Evolutionary conservation across 2,113 vertebrate genomes (phyloP), one percentile per base, ranked within the genome.

Genomic region (Talpa occidentalis): DNA sequence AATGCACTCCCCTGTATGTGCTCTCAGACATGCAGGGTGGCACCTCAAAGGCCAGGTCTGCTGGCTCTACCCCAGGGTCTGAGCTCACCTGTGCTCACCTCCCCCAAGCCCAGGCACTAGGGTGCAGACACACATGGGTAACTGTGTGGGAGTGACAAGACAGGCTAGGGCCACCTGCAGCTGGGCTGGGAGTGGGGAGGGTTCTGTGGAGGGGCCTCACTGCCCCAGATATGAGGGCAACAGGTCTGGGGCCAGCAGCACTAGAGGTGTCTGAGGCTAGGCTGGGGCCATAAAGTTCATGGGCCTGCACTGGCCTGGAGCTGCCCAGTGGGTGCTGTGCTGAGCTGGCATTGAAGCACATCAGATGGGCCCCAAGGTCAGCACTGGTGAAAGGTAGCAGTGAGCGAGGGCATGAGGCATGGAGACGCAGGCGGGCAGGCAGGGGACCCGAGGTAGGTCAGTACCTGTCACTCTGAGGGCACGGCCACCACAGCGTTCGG

Each of bases 401-500:
- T 66, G 70, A 76, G 86, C 40, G 60, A 83, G 84, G 85, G 93
- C 3, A 7, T 1, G 77, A 83, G 78, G 90, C 37, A 26, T 40
- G 30, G 89, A 92, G 82, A 87, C 7, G 32, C 89, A 85, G 95
- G 93, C 2, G 74, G 14, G 89, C 42, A 21, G 92, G 59, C 12
- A 2, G 93, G 88, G 88, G 79, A 47, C 90, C 69, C 49, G 26
- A 76, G 70, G 84, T 1, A 52, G 91, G 82, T 93, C 93, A 93
- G 96, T 97, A 97, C 97, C 97, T 97, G 96, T 97, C 93, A 32
- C 95, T 97, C 97, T 96, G 89, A 91, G 93, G 93, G 94, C 73
- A 92, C 73, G 73, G 96, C 99, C 99, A 99, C 99, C 99, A 99
- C 98, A 98, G 99, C 91, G 98, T 99, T 98, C 99, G 98, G 97